Evolutionary conservation across 2,797 vertebrate species (phyloP).

Genomic region (Amblyraja radiata): DNA sequence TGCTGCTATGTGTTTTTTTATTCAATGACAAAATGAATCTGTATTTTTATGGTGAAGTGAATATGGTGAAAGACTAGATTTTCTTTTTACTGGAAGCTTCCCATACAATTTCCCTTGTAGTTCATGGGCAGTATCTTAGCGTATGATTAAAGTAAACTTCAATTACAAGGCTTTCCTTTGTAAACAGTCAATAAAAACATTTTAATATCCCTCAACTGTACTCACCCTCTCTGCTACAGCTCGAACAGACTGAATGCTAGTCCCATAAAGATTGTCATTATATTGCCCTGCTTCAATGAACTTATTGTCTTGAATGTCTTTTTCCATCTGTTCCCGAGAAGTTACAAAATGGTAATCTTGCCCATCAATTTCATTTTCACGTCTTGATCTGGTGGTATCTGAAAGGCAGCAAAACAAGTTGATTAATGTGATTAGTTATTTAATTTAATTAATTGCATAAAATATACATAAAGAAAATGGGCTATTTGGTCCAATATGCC

Average conservation of each 20-base stretch:
- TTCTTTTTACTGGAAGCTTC: background rate
- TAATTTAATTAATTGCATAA: background rate
- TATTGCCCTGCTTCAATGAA: constrained; percentile 98
- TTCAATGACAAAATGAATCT: background rate
- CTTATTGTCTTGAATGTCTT: constrained; percentile 98
- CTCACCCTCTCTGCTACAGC: constrained; percentile 91
- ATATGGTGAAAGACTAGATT: background rate
- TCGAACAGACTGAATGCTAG: constrained; percentile 92
- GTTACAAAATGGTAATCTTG: constrained; percentile 95
- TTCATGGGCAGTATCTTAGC: background rate
- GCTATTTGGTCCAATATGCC: too few relatives aligned
- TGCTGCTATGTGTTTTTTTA: background rate
- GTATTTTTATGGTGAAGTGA: background rate
- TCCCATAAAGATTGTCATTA: constrained; percentile 96
- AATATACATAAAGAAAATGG: background rate
- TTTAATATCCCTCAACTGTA: constrained; percentile 20
- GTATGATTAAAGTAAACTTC: too few relatives aligned
- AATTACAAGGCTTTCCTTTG: background rate
- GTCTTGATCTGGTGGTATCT: constrained; percentile 91
- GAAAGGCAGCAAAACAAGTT: constrained; percentile 39
- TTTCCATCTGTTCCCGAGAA: constrained; percentile 97
- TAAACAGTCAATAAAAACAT: background rate
- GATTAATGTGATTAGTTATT: background rate
- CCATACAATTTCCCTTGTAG: background rate
- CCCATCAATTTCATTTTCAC: constrained; percentile 89